Percentiles rank a stretch among this genome's conserved stretches.
Conservation (phyloP, 2,888 invertebrate genomes). For the Hypomecis punctinalis region DNA sequence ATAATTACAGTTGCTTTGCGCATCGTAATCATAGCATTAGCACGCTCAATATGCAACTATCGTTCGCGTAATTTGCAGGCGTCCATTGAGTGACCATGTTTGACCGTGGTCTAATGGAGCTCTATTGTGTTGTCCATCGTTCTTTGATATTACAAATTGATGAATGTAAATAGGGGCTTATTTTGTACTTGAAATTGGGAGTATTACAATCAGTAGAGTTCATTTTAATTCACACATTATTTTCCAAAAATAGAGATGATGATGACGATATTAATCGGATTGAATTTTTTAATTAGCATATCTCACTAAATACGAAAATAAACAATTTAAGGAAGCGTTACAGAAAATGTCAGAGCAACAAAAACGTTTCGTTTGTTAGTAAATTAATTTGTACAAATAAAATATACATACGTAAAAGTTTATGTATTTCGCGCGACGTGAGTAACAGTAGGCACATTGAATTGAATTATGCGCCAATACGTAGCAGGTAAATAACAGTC, state of each 20-base stretch:
- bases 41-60: slow-evolving; percentile 27
- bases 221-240: slow-evolving; percentile 2
- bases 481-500: slow-evolving; percentile 29
- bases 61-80: slow-evolving; percentile 37
- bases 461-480: slow-evolving; percentile 28
- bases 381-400: too few relatives aligned
- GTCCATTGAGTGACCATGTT: slow-evolving; percentile 39
- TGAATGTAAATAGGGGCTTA: slow-evolving; percentile 23
- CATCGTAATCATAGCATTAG: slow-evolving; percentile 26
- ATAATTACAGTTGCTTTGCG: slow-evolving; percentile 22
- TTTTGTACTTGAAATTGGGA: slow-evolving; percentile 20
- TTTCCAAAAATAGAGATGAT: too few relatives aligned
- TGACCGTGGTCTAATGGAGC: slow-evolving; percentile 44
- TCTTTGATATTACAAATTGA: slow-evolving; percentile 32
- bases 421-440: slow-evolving; percentile 14
- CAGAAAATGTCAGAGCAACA: too few relatives aligned
- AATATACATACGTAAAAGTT: slow-evolving; percentile 4
- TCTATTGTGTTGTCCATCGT: slow-evolving; percentile 48
- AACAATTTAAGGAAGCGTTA: too few relatives aligned
- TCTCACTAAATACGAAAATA: too few relatives aligned
- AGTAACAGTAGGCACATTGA: slow-evolving; percentile 17
- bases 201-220: slow-evolving; percentile 14
- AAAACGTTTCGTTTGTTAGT: too few relatives aligned
- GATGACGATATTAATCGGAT: not conserved
- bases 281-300: not conserved